These are phyloP conservation scores for Anarrhichthys ocellatus DNA, from an alignment of 2,113 vertebrate species.

Conservation along the genomic window DNA sequence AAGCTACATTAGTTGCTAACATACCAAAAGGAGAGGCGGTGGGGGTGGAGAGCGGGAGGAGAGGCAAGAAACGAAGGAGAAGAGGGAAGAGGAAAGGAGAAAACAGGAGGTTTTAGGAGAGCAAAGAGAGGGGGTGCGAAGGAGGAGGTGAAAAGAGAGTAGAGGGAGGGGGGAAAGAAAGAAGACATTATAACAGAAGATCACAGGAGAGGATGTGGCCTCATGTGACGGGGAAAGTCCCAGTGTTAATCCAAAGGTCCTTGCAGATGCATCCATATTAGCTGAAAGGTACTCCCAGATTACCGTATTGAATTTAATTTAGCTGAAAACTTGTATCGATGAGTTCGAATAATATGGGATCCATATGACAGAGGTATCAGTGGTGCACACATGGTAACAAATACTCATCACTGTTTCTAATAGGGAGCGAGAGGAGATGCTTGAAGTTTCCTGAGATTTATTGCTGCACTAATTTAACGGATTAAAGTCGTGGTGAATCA, in stretches of 20 bases:
- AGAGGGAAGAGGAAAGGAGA: background rate
- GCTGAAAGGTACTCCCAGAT: constrained; percentile 6
- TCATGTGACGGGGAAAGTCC: constrained; percentile 71
- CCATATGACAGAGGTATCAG: background rate
- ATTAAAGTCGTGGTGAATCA: background rate
- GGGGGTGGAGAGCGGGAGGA: constrained; percentile 29
- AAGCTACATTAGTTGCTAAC: constrained; percentile 68
- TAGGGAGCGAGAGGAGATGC: background rate
- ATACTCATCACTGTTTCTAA: background rate
- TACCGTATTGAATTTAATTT: constrained; percentile 9
- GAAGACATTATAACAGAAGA: constrained; percentile 37
- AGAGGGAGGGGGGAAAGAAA: constrained; percentile 20
- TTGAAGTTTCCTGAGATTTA: constrained; percentile 4
- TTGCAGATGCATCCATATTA: constrained; percentile 15
- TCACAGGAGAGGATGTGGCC: constrained; percentile 60
- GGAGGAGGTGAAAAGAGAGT: constrained; percentile 1
- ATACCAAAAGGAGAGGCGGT: constrained; percentile 45
- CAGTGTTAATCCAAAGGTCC: constrained; percentile 42
- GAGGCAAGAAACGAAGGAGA: constrained; percentile 7
- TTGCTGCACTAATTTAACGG: background rate
- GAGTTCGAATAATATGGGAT: background rate
- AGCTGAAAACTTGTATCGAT: background rate
- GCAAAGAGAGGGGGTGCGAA: background rate
- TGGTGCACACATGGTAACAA: background rate
- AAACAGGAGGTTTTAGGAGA: constrained; percentile 17